Base-by-base conservation (phyloP, 2,113 vertebrate genomes). In the Anhinga rufa region DNA sequence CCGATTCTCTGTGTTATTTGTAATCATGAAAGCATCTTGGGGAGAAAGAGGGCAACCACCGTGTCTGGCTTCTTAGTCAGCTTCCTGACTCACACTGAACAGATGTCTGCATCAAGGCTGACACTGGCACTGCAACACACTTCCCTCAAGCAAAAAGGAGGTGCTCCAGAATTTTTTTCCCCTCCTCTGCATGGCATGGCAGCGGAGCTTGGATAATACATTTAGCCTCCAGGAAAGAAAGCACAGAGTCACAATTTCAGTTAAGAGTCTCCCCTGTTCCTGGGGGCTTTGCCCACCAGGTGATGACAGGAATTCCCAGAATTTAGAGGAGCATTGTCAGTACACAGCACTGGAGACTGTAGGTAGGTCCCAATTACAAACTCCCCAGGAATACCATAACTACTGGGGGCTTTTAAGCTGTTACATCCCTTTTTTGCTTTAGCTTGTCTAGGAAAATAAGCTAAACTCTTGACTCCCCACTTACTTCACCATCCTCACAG, bases 151-250 rank as follows among this genome's bases (percentile, higher is more conserved):
- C 66, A 88, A 94, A 95, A 96, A 69, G 70, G 85, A 92, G 74
- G 64, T 31, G 62, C 71, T 90, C 66, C 54, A 62, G n/a, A 54
- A 34, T 58, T 19, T 52, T n/a, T 6, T 6, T 40, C 2, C 22
- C 44, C 40, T 80, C 62, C 36, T 77, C 58, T 0, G 0, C 40
- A 74, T 29, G 32, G 42, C 49, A 60, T 0, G 0, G 24, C 9
- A 40, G 31, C 9, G 12, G 75, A 82, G 49, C 25, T 17, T 58
- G 79, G 58, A 60, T 89, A 74, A 79, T 21, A 75, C 3, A 1
- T 66, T 79, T 80, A 82, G 82, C 92, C 90, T 91, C 88, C 88
- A 88, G 82, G 79, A 94, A 90, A 93, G 75, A 90, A 91, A 91
- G 44, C 34, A 54, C 0, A 0, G 68, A 91, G 55, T 72, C 48